These are phyloP conservation scores for Orthosia incerta DNA, from an alignment of 2,888 invertebrate genomes.

Conservation along the genomic window DNA sequence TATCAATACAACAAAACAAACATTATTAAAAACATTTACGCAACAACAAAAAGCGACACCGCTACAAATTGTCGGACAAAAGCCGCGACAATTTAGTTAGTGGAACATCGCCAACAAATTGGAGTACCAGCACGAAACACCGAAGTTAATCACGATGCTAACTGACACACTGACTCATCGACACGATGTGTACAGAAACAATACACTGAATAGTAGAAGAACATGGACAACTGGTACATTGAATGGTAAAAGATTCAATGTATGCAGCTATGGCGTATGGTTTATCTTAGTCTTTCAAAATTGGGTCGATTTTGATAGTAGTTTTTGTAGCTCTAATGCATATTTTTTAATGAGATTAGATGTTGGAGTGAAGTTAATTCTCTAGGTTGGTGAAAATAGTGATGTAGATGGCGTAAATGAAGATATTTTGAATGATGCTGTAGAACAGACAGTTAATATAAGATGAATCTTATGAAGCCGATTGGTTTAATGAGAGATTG, in stretches of 20 bases:
- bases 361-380: background rate
- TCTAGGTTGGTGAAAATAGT: background rate
- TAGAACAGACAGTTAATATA: no score
- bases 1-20: background rate
- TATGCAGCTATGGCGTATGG: background rate
- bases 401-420: background rate
- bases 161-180: constrained; percentile 50
- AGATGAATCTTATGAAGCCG: background rate
- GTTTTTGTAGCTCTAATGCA: background rate
- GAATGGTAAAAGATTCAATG: constrained; percentile 20
- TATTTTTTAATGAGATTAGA: background rate
- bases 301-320: background rate
- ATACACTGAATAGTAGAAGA: background rate
- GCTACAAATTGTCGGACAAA: background rate
- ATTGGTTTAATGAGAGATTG: background rate
- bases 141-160: constrained; percentile 46
- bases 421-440: no score
- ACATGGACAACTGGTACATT: background rate
- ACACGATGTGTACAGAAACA: background rate
- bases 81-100: constrained; percentile 36
- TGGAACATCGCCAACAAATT: constrained; percentile 33
- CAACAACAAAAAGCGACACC: background rate
- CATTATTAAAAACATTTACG: background rate
- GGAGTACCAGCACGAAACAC: constrained; percentile 22
- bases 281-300: background rate